These are phyloP conservation scores for Tinea semifulvella DNA, from an alignment of 2,888 invertebrate species.

Conservation along the genomic window DNA sequence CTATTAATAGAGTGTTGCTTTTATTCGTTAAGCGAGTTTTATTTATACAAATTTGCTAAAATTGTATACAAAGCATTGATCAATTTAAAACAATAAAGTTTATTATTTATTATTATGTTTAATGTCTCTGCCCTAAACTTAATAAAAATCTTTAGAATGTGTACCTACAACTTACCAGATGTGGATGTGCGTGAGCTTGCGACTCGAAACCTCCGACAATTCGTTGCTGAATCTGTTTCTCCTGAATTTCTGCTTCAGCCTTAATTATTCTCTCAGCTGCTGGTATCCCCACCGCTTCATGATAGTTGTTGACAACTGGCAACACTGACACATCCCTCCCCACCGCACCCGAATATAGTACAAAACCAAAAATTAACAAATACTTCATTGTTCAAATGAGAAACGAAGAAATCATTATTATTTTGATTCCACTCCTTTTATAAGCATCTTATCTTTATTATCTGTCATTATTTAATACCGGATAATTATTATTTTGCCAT, in stretches of 20 bases:
- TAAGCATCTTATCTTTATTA: slow-evolving; percentile 1
- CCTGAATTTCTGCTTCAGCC: slow-evolving; percentile 14
- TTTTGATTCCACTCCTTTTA: neutral
- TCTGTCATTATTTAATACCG: slow-evolving; percentile 15
- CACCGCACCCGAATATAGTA: slow-evolving; percentile 21
- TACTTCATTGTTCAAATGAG: neutral
- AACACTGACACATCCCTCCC: slow-evolving; percentile 22
- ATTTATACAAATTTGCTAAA: too few species aligned
- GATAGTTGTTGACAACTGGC: slow-evolving; percentile 14
- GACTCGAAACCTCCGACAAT: slow-evolving; percentile 20
- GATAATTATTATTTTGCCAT: slow-evolving; percentile 15
- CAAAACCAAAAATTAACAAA: slow-evolving; percentile 20
- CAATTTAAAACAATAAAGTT: too few species aligned
- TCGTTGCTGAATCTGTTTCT: neutral
- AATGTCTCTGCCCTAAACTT: too few species aligned
- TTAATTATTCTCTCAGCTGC: slow-evolving; percentile 16
- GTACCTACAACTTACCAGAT: slow-evolving; percentile 20
- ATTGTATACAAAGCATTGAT: too few species aligned
- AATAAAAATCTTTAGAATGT: too few species aligned
- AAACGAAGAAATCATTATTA: neutral
- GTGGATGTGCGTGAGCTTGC: slow-evolving; percentile 17
- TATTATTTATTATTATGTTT: too few species aligned
- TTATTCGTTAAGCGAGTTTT: too few species aligned
- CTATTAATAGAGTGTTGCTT: too few species aligned
- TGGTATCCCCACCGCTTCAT: slow-evolving; percentile 18